Base-by-base conservation (phyloP, 2,888 invertebrate species). In the Pegoplata infirma region DNA sequence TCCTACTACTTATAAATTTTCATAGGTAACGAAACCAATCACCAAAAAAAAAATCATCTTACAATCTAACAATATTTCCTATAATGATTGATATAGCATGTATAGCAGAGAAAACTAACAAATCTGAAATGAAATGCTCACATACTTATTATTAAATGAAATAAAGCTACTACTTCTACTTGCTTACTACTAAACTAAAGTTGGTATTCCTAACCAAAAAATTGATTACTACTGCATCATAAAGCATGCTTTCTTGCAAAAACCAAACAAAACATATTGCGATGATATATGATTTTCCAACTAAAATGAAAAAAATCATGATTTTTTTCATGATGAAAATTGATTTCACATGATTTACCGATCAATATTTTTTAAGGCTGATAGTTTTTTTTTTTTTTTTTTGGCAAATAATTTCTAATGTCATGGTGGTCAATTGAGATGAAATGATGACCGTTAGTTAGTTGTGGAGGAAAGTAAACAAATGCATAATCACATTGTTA, bases 301-400 rank as follows among this genome's bases (percentile, higher is more conserved):
- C 53, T 59, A 73, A 53, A 56, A 53, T 23, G 32, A 82, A 85
- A 80, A 83, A 87, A 86, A 85, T 85, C 87, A 84, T 82, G 84
- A 79, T 72, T n/a, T n/a, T n/a, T n/a, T 75, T 72, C 46, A 51
- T n/a, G n/a, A 82, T 51, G 66, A 82, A 86, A 86, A 88, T 86
- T 85, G 84, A 85, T 85, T 87, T 87, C 84, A 86, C 85, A 88
- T 86, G 86, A 88, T 88, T 87, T 87, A 85, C 82, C 73, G 79
- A 74, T 79, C 79, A 71, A 75, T 75, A 44, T 21, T 55, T 56
- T 56, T 32, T 5, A 8, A 55, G 32, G 10, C 46, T 40, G 17
- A 40, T n/a, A 4, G 25, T 14, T 46, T 46, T 17, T 1, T 12
- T 2, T 10, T 47, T 19, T 16, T 47, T 17, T 17, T 63, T 56